phyloP scores from a whole-genome alignment of 1,140 invertebrate genomes.

The Bombus polaris region DNA sequence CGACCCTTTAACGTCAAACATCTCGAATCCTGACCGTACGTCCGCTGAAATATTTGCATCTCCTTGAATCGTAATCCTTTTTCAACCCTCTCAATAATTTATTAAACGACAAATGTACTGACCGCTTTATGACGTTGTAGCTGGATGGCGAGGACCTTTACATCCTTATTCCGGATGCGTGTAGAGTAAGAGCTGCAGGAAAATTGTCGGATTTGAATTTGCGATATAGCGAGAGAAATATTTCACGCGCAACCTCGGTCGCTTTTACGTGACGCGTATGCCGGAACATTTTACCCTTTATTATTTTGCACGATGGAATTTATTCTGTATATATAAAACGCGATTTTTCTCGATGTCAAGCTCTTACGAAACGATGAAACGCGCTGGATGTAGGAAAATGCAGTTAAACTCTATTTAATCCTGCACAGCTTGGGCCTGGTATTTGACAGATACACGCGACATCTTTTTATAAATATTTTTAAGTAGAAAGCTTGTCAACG shows the following conservation, averaged over 20 bases:
- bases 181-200: constrained; percentile 15
- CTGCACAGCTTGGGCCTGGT: too few relatives aligned
- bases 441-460: too few relatives aligned
- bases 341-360: neutral
- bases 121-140: neutral
- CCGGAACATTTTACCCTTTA: neutral
- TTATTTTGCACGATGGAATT: neutral
- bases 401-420: neutral
- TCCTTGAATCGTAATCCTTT: neutral
- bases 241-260: constrained; percentile 1
- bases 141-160: neutral
- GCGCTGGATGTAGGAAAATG: neutral
- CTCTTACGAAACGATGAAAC: neutral
- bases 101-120: constrained; percentile 20
- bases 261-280: constrained; percentile 15
- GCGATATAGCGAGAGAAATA: constrained; percentile 17
- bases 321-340: neutral
- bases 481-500: too few relatives aligned
- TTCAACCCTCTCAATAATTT: neutral
- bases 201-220: constrained; percentile 38
- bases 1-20: too few relatives aligned
- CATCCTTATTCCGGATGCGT: neutral
- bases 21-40: neutral
- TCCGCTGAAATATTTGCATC: neutral
- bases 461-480: too few relatives aligned